Conservation (phyloP, 2,113 vertebrate genomes). For the Tenrec ecaudatus region DNA sequence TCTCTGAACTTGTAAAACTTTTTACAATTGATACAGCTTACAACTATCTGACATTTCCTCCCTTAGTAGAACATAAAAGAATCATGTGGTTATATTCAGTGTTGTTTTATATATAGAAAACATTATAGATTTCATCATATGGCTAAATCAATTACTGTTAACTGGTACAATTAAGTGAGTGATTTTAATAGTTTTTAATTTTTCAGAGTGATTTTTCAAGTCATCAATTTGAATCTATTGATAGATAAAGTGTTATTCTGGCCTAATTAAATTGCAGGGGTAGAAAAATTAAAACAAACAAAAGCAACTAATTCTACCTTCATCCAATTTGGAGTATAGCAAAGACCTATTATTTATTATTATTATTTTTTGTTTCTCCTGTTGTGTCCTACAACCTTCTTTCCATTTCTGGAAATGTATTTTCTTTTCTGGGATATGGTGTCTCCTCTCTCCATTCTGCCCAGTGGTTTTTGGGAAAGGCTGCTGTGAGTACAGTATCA, state of each 20-base stretch:
- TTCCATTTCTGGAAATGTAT: not conserved
- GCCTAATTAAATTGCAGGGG: not conserved
- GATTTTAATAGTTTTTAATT: slow-evolving; percentile 56
- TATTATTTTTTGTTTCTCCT: not conserved
- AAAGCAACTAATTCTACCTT: not conserved
- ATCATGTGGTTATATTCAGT: slow-evolving; percentile 9
- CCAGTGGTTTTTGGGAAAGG: not conserved
- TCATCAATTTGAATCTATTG: slow-evolving; percentile 8
- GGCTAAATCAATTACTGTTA: slow-evolving; percentile 7
- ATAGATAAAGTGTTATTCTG: not conserved
- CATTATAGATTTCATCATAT: not conserved
- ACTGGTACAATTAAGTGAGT: slow-evolving; percentile 46
- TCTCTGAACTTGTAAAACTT: slow-evolving; percentile 11
- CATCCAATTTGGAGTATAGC: not conserved
- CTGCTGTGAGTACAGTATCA: not conserved
- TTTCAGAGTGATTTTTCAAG: slow-evolving; percentile 61
- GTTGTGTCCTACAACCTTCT: not conserved
- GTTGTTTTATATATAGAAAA: slow-evolving; percentile 26
- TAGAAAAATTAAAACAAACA: slow-evolving; percentile 6
- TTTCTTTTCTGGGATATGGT: not conserved
- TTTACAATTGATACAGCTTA: slow-evolving; percentile 47
- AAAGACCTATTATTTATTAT: not conserved
- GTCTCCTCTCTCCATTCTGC: not conserved
- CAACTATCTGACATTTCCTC: slow-evolving; percentile 47
- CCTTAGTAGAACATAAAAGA: slow-evolving; percentile 46